Conservation (phyloP, 2,888 invertebrate genomes). For the Operophtera brumata region DNA sequence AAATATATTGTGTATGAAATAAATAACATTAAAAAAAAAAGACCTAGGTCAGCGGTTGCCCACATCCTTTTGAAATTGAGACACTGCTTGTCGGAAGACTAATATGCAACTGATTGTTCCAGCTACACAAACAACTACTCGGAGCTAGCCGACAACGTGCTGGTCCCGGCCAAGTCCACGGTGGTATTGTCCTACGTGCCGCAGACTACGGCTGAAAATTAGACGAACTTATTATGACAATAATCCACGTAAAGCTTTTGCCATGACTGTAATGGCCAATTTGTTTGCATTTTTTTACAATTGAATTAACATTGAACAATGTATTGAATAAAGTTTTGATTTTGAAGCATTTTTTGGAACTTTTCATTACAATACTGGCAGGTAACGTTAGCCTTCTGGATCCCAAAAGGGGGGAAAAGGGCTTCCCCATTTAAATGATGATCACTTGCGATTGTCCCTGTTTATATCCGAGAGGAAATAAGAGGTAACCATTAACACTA, state of each 20-base stretch:
- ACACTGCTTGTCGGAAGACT: too few species aligned
- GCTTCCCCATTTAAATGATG: too few species aligned
- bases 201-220: constrained; percentile 50
- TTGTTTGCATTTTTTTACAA: constrained; percentile 28
- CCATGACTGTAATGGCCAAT: constrained; percentile 25
- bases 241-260: constrained; percentile 1
- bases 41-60: too few species aligned
- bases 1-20: too few species aligned
- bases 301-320: constrained; percentile 13
- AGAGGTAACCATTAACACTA: too few species aligned
- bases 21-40: too few species aligned
- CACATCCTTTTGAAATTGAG: too few species aligned
- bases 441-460: too few species aligned
- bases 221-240: constrained; percentile 12
- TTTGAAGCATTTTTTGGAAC: constrained; percentile 33
- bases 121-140: constrained; percentile 75
- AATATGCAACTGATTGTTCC: too few species aligned
- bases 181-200: constrained; percentile 87
- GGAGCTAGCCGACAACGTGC: constrained; percentile 74
- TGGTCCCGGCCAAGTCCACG: constrained; percentile 82
- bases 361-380: not conserved
- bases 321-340: constrained; percentile 27
- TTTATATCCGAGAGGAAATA: too few species aligned
- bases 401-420: too few species aligned
- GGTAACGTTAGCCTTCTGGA: too few species aligned